Percentiles rank a stretch among this genome's conserved stretches.
Evolutionary conservation across 2,113 vertebrate species (phyloP).

Genomic region (Lophura nycthemera): DNA sequence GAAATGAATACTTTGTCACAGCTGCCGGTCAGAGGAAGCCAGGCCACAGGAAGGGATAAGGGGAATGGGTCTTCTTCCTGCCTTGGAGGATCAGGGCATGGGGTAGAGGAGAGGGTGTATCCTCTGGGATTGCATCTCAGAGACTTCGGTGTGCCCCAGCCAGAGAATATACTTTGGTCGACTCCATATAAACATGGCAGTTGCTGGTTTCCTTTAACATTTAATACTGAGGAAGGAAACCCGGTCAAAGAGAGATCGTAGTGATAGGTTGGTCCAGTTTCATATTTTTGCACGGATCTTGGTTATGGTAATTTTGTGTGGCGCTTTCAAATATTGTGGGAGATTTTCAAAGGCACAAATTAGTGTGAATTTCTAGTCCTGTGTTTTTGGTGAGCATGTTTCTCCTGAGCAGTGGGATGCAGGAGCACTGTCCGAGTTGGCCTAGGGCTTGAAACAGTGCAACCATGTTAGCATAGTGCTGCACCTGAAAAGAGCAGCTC

Average conservation of each 20-base stretch:
- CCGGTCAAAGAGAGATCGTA: background rate
- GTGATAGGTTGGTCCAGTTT: constrained; percentile 12
- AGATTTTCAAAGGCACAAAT: constrained; percentile 2
- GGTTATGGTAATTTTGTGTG: background rate
- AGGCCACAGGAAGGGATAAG: background rate
- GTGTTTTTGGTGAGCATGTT: background rate
- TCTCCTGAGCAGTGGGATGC: background rate
- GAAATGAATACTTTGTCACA: background rate
- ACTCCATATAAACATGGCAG: constrained; percentile 21
- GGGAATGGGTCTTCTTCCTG: constrained; percentile 5
- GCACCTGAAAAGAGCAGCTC: background rate
- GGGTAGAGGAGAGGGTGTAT: background rate
- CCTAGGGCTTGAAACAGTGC: background rate
- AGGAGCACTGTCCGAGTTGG: background rate
- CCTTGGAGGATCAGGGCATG: background rate
- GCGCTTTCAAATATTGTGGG: background rate
- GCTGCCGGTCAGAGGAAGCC: fast-evolving
- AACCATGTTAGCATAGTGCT: background rate
- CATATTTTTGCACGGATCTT: background rate
- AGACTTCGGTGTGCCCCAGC: background rate
- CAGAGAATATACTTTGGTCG: background rate
- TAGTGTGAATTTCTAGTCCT: background rate
- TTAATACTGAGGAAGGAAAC: background rate
- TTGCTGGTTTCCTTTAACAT: background rate
- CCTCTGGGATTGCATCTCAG: background rate